Evolutionary conservation across 2,113 vertebrate genomes (phyloP), one percentile per base, ranked within the genome.

Genomic region (Rousettus leschenaultii): DNA sequence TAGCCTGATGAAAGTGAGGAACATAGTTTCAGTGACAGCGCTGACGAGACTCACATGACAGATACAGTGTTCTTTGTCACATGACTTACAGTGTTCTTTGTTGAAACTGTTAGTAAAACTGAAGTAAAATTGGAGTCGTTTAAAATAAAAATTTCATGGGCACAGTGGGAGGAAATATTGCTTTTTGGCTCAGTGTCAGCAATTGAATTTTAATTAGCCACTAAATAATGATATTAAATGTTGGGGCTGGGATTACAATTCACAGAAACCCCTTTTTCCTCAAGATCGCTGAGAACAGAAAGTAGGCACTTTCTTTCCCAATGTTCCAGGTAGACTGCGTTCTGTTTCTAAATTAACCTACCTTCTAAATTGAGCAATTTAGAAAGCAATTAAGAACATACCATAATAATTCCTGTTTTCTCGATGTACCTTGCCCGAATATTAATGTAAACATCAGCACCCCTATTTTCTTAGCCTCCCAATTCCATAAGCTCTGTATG

Each of bases 331-430:
- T 70, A 84, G 71, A 66, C n/a, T 95, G 38, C 84, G 79, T 40
- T 57, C 22, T 53, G 65, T 33, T 85, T 92, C 57, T 71, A 92
- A 77, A 21, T 75, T 59, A 53, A 35, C 28, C 7, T 97, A 21
- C 82, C 16, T 63, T 94, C 53, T 61, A 89, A 96, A 65, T 96
- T 78, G 97, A 96, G 65, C 68, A 48, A 14, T 71, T 86, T 75
- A 61, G 40, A 73, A n/a, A 80, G 53, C 24, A 86, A n/a, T 73
- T 82, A 94, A 30, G 28, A 24, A 33, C 15, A 57, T 33, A 6
- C 8, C 15, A 0, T 1, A 53, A 0, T 75, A 45, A 87, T 2
- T 19, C 53, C 61, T 92, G 71, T 86, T 57, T 75, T 77, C 68
- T 91, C 55, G 26, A 6, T n/a, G 9, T 73, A 71, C 40, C 71